These are phyloP conservation scores for Kuschelorhynchus macadamiae DNA, from an alignment of 2,888 invertebrate species.

Conservation along the genomic window DNA sequence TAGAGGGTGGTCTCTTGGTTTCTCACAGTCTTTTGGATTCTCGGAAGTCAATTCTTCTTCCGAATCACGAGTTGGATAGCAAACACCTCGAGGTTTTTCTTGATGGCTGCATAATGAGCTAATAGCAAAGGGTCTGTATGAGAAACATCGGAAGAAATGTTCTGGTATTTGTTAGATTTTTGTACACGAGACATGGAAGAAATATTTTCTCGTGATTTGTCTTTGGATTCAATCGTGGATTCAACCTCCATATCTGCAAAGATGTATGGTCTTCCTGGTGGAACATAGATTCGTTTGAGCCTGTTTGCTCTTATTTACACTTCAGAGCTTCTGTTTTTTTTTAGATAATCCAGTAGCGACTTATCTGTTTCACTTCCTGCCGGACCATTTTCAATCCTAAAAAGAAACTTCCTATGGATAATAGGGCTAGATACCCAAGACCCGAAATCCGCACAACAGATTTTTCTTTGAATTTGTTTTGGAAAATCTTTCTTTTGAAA, in stretches of 20 bases:
- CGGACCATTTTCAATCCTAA: not conserved
- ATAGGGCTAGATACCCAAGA: not conserved
- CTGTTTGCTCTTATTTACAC: not conserved
- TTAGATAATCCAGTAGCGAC: too few species aligned
- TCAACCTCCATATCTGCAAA: not conserved
- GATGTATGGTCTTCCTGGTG: not conserved
- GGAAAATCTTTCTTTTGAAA: not conserved
- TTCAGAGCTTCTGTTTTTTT: too few species aligned
- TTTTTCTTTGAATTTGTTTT: not conserved
- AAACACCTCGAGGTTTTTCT: too few species aligned
- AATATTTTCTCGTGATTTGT: not conserved
- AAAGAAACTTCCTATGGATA: not conserved
- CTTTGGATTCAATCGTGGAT: not conserved
- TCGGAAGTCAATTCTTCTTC: too few species aligned
- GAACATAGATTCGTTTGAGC: not conserved
- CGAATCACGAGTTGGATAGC: too few species aligned
- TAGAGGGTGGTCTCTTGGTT: too few species aligned
- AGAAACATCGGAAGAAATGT: too few species aligned
- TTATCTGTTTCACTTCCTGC: not conserved
- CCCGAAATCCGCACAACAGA: not conserved
- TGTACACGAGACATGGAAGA: too few species aligned
- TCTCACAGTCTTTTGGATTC: too few species aligned
- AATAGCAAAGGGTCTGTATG: too few species aligned
- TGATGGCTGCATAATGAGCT: too few species aligned
- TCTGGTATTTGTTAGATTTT: too few species aligned